phyloP scores from a whole-genome alignment of 2,797 vertebrate genomes.

The Aphelocoma californica region DNA sequence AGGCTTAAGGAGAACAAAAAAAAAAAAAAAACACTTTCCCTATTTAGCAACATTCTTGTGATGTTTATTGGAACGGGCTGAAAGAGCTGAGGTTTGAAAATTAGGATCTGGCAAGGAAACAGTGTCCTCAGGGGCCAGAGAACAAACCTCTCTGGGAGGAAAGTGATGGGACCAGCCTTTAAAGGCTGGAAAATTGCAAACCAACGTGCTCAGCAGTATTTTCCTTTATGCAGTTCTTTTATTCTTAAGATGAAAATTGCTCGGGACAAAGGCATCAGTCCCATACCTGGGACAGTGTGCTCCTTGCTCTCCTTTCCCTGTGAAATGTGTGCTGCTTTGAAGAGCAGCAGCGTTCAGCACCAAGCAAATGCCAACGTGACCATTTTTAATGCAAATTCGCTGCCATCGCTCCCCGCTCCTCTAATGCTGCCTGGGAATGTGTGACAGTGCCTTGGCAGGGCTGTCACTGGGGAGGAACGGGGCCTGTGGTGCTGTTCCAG shows the following conservation, averaged over 20 bases:
- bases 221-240: slow-evolving; percentile 58
- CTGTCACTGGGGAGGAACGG: background rate
- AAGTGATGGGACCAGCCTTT: slow-evolving; percentile 61
- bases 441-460: slow-evolving; percentile 28
- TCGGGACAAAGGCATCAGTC: slow-evolving; percentile 14
- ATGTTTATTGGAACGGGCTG: slow-evolving; percentile 62
- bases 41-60: slow-evolving; percentile 67
- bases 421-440: background rate
- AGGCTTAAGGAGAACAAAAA: slow-evolving; percentile 1
- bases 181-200: slow-evolving; percentile 66
- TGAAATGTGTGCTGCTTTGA: background rate
- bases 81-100: slow-evolving; percentile 69
- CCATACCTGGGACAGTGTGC: slow-evolving; percentile 47
- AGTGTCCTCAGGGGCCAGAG: slow-evolving; percentile 65
- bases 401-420: background rate
- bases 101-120: slow-evolving; percentile 67
- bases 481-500: background rate
- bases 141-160: slow-evolving; percentile 51
- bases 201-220: slow-evolving; percentile 65
- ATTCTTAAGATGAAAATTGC: slow-evolving; percentile 59
- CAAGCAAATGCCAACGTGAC: slow-evolving; percentile 43
- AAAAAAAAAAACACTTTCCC: background rate
- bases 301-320: slow-evolving; percentile 3
- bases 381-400: slow-evolving; percentile 51
- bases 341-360: slow-evolving; percentile 7